Evolutionary conservation across 2,797 vertebrate genomes (phyloP), one percentile per base, ranked within the genome.

Genomic region (Bryconaethiops microstoma): DNA sequence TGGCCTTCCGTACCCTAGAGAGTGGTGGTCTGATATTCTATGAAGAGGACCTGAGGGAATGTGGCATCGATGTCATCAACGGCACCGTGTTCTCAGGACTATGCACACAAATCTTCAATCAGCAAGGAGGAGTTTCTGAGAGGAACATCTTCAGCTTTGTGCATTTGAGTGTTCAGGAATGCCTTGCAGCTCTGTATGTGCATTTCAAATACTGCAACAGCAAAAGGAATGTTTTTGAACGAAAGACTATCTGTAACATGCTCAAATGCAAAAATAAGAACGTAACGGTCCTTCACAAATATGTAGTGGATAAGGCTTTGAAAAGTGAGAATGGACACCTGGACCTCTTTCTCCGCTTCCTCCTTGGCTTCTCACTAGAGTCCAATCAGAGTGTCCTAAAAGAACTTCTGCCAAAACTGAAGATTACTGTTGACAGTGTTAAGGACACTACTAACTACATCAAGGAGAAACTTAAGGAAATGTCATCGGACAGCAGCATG

Each of bases 91-190:
- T 45, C 12, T 69, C 67, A 9, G 67, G 67, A 48, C 4, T 69
- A 19, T 69, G 39, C 40, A 69, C 67, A 5, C 67, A 69, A 42
- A 69, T 69, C 13, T 69, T 69, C 67, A 23, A 6, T 5, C 39
- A 45, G n/a, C 7, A 69, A 23, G 29, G 17, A 17, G 16, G 29
- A 17, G 10, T 69, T 69, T 45, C 67, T 14, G 39, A 48, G 19
- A 69, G 39, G 67, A 69, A 69, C 19, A 48, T 69, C 19, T 69
- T 69, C 42, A 69, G 67, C 19, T 69, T 69, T 69, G 67, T 69
- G 67, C 67, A 69, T 5, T 14, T 69, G 42, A 69, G 67, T 69
- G n/a, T 69, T n/a, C 67, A 69, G 40, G 67, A 69, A 21, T 21
- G n/a, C 35, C 40, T 69, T 48, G 67, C 67, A 14, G 67, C 67